Evolutionary conservation across 1,140 invertebrate species (phyloP).

Genomic region (Kradibia gibbosae): DNA sequence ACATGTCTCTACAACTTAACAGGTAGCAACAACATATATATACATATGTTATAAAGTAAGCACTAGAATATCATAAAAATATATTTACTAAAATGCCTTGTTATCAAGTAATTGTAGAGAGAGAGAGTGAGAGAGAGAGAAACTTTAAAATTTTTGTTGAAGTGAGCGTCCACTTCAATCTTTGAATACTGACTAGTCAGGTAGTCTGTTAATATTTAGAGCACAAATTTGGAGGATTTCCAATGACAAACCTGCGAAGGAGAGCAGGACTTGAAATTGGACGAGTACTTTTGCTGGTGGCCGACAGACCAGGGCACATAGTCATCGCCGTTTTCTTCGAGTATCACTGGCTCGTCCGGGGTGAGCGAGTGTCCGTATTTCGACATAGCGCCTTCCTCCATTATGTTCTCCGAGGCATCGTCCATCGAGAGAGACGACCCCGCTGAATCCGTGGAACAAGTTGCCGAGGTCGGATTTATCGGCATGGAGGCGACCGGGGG

Average conservation of each 20-base stretch:
- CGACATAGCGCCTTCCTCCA: conserved; percentile 62
- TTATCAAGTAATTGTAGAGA: too few relatives aligned
- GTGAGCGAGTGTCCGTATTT: conserved; percentile 76
- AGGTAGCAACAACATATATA: too few relatives aligned
- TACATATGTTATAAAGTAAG: too few relatives aligned
- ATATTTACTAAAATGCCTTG: too few relatives aligned
- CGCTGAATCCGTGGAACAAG: conserved; percentile 80
- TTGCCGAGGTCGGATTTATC: conserved; percentile 75
- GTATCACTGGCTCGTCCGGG: conserved; percentile 78
- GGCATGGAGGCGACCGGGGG: conserved; percentile 78
- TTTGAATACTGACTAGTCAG: too few relatives aligned
- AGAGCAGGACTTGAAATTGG: conserved; percentile 72
- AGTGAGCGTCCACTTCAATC: too few relatives aligned
- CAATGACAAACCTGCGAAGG: conserved; percentile 69
- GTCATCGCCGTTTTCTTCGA: conserved; percentile 77
- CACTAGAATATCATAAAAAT: too few relatives aligned
- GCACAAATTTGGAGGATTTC: neutral
- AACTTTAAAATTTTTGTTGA: too few relatives aligned
- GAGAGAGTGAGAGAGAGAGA: too few relatives aligned
- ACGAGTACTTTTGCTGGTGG: conserved; percentile 70
- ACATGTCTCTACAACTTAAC: too few relatives aligned
- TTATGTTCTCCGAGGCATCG: conserved; percentile 72
- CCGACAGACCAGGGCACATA: conserved; percentile 68
- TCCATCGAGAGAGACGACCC: conserved; percentile 81
- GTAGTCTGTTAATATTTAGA: too few relatives aligned